Base-by-base conservation (phyloP, 2,888 invertebrate genomes). In the Coleophora flavipennella region DNA sequence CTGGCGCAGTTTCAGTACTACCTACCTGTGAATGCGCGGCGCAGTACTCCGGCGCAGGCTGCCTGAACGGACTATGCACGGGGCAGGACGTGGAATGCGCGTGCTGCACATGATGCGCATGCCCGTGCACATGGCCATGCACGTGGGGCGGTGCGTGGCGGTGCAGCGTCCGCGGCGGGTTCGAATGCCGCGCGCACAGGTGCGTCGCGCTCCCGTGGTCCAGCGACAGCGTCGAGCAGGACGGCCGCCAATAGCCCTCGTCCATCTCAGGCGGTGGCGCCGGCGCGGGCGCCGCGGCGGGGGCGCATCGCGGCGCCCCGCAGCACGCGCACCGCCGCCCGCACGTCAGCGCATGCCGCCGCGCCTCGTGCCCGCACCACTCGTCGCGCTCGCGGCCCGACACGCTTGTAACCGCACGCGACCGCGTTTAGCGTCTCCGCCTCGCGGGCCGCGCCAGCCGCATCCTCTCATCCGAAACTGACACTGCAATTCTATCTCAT, bases 21-120 rank as follows among this genome's bases (percentile, higher is more conserved):
- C 57, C 46, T 56, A 84, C 84, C 84, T 84, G 84, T 50, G 83
- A 73, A 57, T 83, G 83, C 32, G 81, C 81, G 11, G 83, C 83
- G 57, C 84, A 84, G 51, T 75, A 84, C 46, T 84, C 83, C 32
- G 84, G 84, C 55, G 81, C 75, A 14, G 81, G 83, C 55, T 89
- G 91, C 49, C 92, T 81, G 69, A 90, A 91, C 20, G 92, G 91
- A 61, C 91, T 91, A 78, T 92, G 92, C 60, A 92, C 91, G 35
- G 92, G 92, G 61, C 92, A 92, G 60, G 89, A 86, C 77, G 68
- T 57, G 54, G 75, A 76, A 46, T 70, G 69, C 59, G 73, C 83
- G 78, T 68, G 77, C 62, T 60, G 79, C 56, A 67, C 63, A 56
- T 73, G 86, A 53, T 72, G 81, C 56, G 69, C 70, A 57, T 76